Evolutionary conservation across 2,113 vertebrate genomes (phyloP), one percentile per base, ranked within the genome.

Genomic region (Smithornis capensis): DNA sequence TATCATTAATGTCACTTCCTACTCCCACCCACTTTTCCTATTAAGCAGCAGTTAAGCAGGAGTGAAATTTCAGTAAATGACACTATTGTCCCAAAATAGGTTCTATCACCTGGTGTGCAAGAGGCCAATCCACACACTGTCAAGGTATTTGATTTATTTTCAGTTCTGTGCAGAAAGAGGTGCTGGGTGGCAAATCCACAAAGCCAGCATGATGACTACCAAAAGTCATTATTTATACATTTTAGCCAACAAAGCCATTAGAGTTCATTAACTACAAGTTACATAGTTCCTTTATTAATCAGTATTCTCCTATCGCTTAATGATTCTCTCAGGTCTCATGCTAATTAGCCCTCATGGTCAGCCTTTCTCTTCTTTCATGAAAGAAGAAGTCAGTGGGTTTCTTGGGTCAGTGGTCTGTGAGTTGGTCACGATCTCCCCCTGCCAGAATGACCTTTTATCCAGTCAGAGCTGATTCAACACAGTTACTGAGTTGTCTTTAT

Each of bases 61-160:
- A 53, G 56, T 0, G 0, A 28, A 19, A 21, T 14, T 8, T 64
- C 2, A 1, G 14, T 11, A 29, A 49, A 38, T 1, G 9, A 7
- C 7, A 8, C 14, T 4, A 8, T 31, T 47, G 29, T 47, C 14
- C 24, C 38, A 62, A 76, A 55, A 40, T 16, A 45, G 12, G 16
- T 38, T 74, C 8, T 45, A 59, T n/a, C 37, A 59, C 6, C 9
- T 0, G 0, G 14, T 28, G 22, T 59, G 33, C 33, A 74, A 45
- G 69, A 44, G 28, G 28, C 33, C 44, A 67, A 81, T 52, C 19
- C 33, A 59, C 44, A 59, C 29, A 47, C 18, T 50, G 22, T 33
- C 17, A 3, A 50, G 12, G 19, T 57, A 28, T 37, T 56, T 29
- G 4, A 35, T 31, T 73, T 37, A 59, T 57, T 57, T 44, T 44